These are phyloP conservation scores for Strix aluco DNA, from an alignment of 2,113 vertebrate species.

Conservation along the genomic window DNA sequence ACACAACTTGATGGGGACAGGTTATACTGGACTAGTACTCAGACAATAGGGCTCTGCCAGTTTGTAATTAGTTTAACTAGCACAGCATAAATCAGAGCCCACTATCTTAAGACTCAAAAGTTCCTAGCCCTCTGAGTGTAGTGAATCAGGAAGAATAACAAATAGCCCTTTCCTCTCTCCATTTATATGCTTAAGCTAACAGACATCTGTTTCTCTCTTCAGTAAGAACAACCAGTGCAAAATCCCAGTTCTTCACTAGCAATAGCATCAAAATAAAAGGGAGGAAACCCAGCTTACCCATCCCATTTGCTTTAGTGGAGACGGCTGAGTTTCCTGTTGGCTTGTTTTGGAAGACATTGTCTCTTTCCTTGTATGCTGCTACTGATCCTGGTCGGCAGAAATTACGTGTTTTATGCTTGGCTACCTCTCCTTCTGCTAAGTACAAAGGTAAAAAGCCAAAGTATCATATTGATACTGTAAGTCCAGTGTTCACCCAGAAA, in stretches of 20 bases:
- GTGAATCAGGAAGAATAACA: background rate
- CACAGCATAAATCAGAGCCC: background rate
- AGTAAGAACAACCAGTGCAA: background rate
- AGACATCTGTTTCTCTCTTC: background rate
- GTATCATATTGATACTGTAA: background rate
- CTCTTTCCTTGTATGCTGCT: background rate
- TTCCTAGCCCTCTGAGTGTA: background rate
- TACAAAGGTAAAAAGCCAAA: conserved; percentile 3
- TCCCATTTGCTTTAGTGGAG: background rate
- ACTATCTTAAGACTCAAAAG: background rate
- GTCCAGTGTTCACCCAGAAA: background rate
- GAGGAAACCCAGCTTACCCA: background rate
- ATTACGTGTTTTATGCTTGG: background rate
- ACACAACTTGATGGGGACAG: background rate
- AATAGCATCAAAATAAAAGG: background rate
- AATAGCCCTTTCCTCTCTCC: background rate
- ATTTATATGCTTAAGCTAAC: background rate
- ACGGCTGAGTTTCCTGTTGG: background rate
- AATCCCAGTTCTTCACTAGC: background rate
- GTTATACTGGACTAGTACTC: background rate
- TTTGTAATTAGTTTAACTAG: background rate
- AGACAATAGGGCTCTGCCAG: background rate
- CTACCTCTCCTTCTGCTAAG: background rate
- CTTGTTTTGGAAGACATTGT: background rate
- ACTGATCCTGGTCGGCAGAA: background rate